Conservation (phyloP, 2,888 invertebrate species). For the Autographa pulchrina region DNA sequence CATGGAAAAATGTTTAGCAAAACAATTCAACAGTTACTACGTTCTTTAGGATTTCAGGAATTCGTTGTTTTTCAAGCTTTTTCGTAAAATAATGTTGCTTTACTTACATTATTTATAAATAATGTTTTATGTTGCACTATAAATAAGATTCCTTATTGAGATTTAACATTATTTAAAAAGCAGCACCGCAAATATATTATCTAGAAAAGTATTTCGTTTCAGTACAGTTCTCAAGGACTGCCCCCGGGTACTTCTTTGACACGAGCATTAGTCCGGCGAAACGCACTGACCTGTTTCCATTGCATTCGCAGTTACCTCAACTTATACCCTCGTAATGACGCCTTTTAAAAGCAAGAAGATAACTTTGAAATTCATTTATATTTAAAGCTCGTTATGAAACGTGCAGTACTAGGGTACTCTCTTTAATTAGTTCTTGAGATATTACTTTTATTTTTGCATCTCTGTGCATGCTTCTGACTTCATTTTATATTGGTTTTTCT, state of each 20-base stretch:
- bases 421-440: too few species aligned
- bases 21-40: too few species aligned
- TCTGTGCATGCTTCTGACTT: too few species aligned
- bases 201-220: background rate
- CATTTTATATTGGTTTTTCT: too few species aligned
- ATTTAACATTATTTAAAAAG: background rate
- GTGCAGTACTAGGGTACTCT: constrained; percentile 18
- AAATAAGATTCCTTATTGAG: too few species aligned
- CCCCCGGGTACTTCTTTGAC: constrained; percentile 36
- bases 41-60: too few species aligned
- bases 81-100: too few species aligned
- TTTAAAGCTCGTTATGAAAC: constrained; percentile 29
- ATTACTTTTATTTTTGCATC: too few species aligned
- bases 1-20: too few species aligned
- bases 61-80: too few species aligned
- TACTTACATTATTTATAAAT: too few species aligned
- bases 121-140: too few species aligned
- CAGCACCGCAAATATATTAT: background rate
- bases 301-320: constrained; percentile 24
- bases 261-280: constrained; percentile 38
- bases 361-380: constrained; percentile 29
- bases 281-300: constrained; percentile 48
- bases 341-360: constrained; percentile 38
- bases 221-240: constrained; percentile 17
- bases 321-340: constrained; percentile 29